Base-by-base conservation (phyloP, 2,888 invertebrate species). In the Drosophila birchii region DNA sequence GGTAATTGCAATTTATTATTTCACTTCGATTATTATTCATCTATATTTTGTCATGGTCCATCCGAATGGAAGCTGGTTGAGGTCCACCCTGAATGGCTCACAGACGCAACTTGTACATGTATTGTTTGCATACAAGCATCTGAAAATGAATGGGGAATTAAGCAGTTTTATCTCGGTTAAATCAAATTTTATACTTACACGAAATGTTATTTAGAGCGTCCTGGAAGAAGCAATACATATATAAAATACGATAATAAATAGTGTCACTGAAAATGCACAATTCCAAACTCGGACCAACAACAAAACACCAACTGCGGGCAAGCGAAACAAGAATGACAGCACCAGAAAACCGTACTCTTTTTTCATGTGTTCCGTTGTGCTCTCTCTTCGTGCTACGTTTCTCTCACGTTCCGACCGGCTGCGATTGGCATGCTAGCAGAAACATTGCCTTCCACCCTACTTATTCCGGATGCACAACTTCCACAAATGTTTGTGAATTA, bases 361-460 rank as follows among this genome's bases (percentile, higher is more conserved):
- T 29, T 43, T 55, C 55, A 55, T 41, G 55, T 55, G 41, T 55
- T 41, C 14, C 18, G 2, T 18, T 41, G 14, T 18, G 23, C 55
- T 41, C 55, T 55, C 29, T 41, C 55, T 9, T 26, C 8, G 18
- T 14, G 12, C 39, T n/a, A 18, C 39, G 26, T 55, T 39, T 26
- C 55, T 18, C 36, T 29, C 26, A 3, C 38, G 12, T 54, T 7
- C 38, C 26, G 5, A n/a, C n/a, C 6, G 26, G 38, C 12, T 54
- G 54, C n/a, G 8, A 26, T 38, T 26, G 36, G 26, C 51, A 54
- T n/a, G 39, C 14, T 3, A 18, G 39, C 39, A 5, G 39, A 39
- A 14, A 54, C 3, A 3, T 5, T 55, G 38, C 39, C 26, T 55
- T 39, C 39, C 26, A 39, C n/a, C 38, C 12, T 32, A 12, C 14